A percentile compares a stretch with the other conserved stretches of the same genome.
Conservation (phyloP, 1,140 invertebrate species). For the Choristoneura fumiferana region DNA sequence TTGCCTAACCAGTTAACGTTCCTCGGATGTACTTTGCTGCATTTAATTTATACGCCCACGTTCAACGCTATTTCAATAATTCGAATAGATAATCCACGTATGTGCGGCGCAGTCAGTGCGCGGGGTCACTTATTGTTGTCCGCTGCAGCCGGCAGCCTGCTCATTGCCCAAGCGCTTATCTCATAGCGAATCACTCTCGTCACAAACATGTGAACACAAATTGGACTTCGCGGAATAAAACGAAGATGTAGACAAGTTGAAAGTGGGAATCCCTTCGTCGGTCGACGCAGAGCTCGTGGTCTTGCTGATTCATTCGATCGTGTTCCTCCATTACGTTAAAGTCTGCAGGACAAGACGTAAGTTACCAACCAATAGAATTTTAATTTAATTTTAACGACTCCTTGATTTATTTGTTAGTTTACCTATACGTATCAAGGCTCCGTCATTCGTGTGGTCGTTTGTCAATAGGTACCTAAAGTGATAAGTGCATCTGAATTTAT, state of each 20-base stretch:
- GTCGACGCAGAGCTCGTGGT: slow-evolving; percentile 26
- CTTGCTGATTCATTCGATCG: slow-evolving; percentile 50
- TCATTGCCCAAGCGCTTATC: neutral
- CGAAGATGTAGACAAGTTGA: slow-evolving; percentile 42
- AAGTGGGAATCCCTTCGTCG: slow-evolving; percentile 49
- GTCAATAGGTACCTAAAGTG: neutral
- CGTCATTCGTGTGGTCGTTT: neutral
- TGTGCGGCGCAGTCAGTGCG: neutral
- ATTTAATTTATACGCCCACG: slow-evolving; percentile 9
- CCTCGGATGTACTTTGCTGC: neutral
- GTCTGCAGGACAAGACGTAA: slow-evolving; percentile 53
- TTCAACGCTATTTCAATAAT: slow-evolving; percentile 14
- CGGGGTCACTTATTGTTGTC: slow-evolving; percentile 12
- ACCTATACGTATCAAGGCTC: neutral
- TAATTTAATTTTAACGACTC: slow-evolving; percentile 56
- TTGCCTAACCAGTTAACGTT: slow-evolving; percentile 11
- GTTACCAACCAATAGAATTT: slow-evolving; percentile 35
- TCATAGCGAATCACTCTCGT: neutral
- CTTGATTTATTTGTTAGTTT: slow-evolving; percentile 20
- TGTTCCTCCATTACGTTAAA: slow-evolving; percentile 47
- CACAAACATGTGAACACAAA: slow-evolving; percentile 19
- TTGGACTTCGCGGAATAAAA: slow-evolving; percentile 34
- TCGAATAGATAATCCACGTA: slow-evolving; percentile 17
- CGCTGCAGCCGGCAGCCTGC: slow-evolving; percentile 1
- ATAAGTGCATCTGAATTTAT: slow-evolving; percentile 4